A percentile compares a stretch with the other conserved stretches of the same genome.
These are phyloP conservation scores for Mimachlamys varia DNA, from an alignment of 2,888 invertebrate species.

Conservation along the genomic window DNA sequence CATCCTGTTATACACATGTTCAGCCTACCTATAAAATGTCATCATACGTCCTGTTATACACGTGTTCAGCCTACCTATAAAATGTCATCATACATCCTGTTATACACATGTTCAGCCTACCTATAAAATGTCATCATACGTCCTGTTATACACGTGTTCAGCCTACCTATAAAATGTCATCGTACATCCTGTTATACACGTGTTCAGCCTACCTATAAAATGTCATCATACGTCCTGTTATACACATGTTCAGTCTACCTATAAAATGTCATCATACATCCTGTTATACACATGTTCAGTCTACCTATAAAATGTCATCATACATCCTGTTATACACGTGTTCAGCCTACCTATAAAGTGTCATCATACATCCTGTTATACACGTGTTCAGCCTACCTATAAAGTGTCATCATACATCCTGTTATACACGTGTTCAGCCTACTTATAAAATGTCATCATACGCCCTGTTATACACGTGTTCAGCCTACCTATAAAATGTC, in stretches of 20 bases:
- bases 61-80: constrained; percentile 96
- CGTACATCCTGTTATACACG: constrained; percentile 97
- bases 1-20: constrained; percentile 97
- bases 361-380: constrained; percentile 98
- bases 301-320: constrained; percentile 99
- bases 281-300: constrained; percentile 96
- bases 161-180: constrained; percentile 98
- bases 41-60: constrained; percentile 98
- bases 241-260: constrained; percentile 95
- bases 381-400: constrained; percentile 95
- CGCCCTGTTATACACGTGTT: constrained; percentile 97
- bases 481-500: constrained; percentile 94
- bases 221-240: constrained; percentile 98
- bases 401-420: constrained; percentile 98
- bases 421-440: constrained; percentile 97
- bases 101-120: constrained; percentile 95
- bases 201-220: constrained; percentile 99
- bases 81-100: constrained; percentile 99
- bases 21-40: constrained; percentile 94
- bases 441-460: constrained; percentile 99
- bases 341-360: constrained; percentile 98
- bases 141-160: constrained; percentile 96
- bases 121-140: constrained; percentile 99
- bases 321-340: constrained; percentile 96
- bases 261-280: constrained; percentile 98